Conservation (phyloP, 1,140 invertebrate species). For the Octopus sinensis region DNA sequence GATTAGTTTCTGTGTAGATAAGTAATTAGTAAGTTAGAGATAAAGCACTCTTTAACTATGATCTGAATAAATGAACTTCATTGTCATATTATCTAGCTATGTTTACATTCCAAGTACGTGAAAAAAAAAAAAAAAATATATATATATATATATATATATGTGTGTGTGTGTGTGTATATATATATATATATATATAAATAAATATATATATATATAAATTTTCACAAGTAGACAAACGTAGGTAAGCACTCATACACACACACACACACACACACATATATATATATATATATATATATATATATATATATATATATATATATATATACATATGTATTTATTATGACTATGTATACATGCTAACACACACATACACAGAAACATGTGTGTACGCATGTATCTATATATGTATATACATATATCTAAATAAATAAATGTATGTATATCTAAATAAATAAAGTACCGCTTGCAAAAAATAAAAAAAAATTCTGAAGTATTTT, state of each 20-base stretch:
- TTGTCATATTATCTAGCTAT: no score
- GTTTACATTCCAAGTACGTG: no score
- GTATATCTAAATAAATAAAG: neutral
- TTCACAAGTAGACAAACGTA: neutral
- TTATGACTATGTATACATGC: neutral
- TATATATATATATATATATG: neutral
- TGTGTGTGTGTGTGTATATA: neutral
- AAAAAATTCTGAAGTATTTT: neutral
- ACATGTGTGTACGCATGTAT: no score
- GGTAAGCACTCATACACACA: neutral
- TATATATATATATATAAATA: neutral
- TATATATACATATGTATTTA: neutral
- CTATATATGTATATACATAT: neutral
- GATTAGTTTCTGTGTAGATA: no score
- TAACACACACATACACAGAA: neutral
- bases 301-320: neutral
- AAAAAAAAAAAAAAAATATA: neutral
- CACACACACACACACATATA: neutral
- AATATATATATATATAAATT: neutral
- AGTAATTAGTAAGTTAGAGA: no score
- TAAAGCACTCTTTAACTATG: no score
- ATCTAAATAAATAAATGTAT: neutral
- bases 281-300: conserved; percentile 1
- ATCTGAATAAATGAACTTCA: no score
- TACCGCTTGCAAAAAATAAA: neutral